Percentiles rank a stretch among this genome's conserved stretches.
Evolutionary conservation across 2,888 invertebrate species (phyloP).

Genomic region (Cerastis leucographa): DNA sequence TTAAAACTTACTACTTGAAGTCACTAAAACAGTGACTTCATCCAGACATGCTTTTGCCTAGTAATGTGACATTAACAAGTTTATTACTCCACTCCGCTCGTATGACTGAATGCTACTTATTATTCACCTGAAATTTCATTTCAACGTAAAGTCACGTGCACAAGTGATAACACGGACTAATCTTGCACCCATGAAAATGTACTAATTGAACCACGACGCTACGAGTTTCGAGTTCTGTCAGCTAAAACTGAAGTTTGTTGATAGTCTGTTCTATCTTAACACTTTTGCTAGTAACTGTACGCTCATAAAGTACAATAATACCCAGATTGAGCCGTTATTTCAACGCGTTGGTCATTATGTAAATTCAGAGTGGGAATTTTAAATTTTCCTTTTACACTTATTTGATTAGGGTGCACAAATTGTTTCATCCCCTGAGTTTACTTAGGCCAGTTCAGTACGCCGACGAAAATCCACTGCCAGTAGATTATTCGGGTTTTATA

Average conservation of each 20-base stretch:
- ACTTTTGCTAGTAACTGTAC: constrained; percentile 54
- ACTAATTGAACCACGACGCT: constrained; percentile 33
- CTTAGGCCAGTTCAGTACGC: constrained; percentile 72
- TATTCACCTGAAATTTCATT: constrained; percentile 65
- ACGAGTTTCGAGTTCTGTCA: constrained; percentile 18
- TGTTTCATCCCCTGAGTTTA: constrained; percentile 81
- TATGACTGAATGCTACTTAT: constrained; percentile 61
- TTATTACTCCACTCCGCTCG: constrained; percentile 56
- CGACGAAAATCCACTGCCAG: constrained; percentile 69
- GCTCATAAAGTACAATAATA: constrained; percentile 71
- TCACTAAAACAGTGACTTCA: constrained; percentile 49
- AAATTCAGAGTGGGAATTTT: constrained; percentile 80
- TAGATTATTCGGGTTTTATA: constrained; percentile 72
- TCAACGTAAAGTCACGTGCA: constrained; percentile 49
- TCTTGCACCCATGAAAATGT: constrained; percentile 45
- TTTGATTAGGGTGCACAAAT: constrained; percentile 86
- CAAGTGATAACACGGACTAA: constrained; percentile 58
- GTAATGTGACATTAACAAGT: constrained; percentile 58
- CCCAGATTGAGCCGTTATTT: constrained; percentile 82
- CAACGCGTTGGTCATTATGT: constrained; percentile 79
- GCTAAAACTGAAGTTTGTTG: constrained; percentile 9
- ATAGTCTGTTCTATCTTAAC: constrained; percentile 6
- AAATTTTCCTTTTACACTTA: constrained; percentile 83
- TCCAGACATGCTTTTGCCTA: constrained; percentile 45
- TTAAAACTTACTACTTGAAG: constrained; percentile 44